A percentile compares a stretch with the other conserved stretches of the same genome.
Evolutionary conservation across 2,888 invertebrate genomes (phyloP).

Genomic region (Noctua comes): DNA sequence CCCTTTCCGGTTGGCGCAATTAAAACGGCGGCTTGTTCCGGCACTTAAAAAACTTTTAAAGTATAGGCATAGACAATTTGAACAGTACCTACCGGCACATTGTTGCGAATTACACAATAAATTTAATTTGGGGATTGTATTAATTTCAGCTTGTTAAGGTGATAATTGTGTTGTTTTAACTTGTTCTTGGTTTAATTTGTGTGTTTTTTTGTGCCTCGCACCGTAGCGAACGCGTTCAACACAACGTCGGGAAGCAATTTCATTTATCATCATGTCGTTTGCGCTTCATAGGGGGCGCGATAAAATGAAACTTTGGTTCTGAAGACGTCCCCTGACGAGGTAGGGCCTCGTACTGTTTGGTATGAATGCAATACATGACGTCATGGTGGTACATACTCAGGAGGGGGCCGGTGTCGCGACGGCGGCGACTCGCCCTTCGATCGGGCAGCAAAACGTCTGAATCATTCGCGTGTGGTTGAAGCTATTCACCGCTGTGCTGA

Average conservation of each 20-base stretch:
- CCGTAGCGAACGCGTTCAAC: not conserved
- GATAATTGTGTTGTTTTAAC: slow-evolving; percentile 62
- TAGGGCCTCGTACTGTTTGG: slow-evolving; percentile 4
- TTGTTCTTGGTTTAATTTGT: slow-evolving; percentile 54
- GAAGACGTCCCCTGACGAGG: slow-evolving; percentile 14
- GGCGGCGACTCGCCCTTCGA: slow-evolving; percentile 75
- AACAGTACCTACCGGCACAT: slow-evolving; percentile 78
- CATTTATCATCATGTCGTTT: slow-evolving; percentile 37
- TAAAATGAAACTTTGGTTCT: slow-evolving; percentile 27
- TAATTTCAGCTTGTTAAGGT: slow-evolving; percentile 67
- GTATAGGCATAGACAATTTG: slow-evolving; percentile 86
- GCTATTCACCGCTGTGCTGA: slow-evolving; percentile 84
- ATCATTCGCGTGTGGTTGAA: slow-evolving; percentile 88
- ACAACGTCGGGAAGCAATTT: slow-evolving; percentile 30
- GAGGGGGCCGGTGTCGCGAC: slow-evolving; percentile 43
- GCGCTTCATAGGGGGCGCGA: slow-evolving; percentile 3
- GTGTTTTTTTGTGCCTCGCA: not conserved
- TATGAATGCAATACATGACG: slow-evolving; percentile 60
- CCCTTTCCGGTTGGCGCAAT: slow-evolving; percentile 89
- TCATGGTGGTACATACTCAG: slow-evolving; percentile 60
- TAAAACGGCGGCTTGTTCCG: slow-evolving; percentile 89
- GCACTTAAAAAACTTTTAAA: slow-evolving; percentile 89
- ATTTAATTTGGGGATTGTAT: slow-evolving; percentile 72
- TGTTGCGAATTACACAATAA: slow-evolving; percentile 78
- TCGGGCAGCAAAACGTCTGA: slow-evolving; percentile 83